Evolutionary conservation across 2,113 vertebrate species (phyloP), one percentile per base, ranked within the genome.

Genomic region (Odocoileus hemionus): DNA sequence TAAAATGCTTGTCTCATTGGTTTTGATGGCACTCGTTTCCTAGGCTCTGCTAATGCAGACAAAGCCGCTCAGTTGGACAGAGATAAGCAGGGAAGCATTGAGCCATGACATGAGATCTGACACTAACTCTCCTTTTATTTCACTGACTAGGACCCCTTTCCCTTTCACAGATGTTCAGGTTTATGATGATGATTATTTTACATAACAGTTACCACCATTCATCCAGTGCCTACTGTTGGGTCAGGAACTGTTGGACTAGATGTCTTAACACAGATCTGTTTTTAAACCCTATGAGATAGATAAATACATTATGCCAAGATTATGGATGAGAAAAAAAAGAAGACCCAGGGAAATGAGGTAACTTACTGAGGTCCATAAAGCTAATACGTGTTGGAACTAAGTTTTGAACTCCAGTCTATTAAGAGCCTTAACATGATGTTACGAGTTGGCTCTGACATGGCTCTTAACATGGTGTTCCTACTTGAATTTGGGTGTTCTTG

Each of bases 71-170:
- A 91, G 8, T 15, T 90, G 78, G n/a, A 97, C 91, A 97, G 67
- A 95, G 82, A 95, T 86, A 97, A 96, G 91, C 88, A 86, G 50
- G 43, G 61, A 92, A 92, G 86, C 95, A 55, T 76, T 94, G 85
- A 97, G 86, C 96, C 86, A 89, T 97, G 93, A 91, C 85, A 57
- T 16, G 82, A 92, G 88, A 80, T 55, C 76, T 54, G 91, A 95
- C 67, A 83, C 55, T 19, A 39, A 83, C 85, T 88, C 58, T 85
- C 50, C 84, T 96, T 94, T 94, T n/a, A 54, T 89, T 60, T 76
- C 80, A 90, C 90, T 78, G 74, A 94, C 82, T 78, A 21, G 11
- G 55, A 78, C 83, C 92, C 52, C 76, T 50, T 94, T 94, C 30
- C 9, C 88, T 95, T 91, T 95, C 79, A 54, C 92, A 95, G 86